phyloP scores from a whole-genome alignment of 1,140 invertebrate genomes.

The Hyles vespertilio region DNA sequence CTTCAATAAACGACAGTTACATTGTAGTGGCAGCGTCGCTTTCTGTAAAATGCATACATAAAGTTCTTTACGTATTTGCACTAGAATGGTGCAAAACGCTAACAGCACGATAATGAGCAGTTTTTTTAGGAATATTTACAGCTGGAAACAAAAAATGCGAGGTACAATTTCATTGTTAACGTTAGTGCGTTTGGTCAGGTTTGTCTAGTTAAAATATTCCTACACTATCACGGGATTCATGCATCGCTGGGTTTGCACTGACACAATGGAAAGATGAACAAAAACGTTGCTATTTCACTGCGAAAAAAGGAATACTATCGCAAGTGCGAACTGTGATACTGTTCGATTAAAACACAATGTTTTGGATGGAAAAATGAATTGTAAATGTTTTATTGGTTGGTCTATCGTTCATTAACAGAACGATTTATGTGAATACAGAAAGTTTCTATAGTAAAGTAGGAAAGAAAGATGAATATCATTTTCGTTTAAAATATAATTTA shows the following conservation, averaged over 20 bases:
- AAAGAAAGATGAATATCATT: too few relatives aligned
- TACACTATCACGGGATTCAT: slow-evolving; percentile 57
- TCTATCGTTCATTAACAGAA: too few relatives aligned
- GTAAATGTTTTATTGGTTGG: too few relatives aligned
- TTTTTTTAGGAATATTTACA: not conserved
- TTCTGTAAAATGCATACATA: too few relatives aligned
- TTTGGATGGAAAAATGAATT: not conserved
- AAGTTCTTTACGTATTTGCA: too few relatives aligned
- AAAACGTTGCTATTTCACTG: slow-evolving; percentile 53
- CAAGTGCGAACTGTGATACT: slow-evolving; percentile 30
- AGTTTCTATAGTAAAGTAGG: too few relatives aligned
- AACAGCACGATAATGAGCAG: too few relatives aligned
- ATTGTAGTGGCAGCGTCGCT: too few relatives aligned
- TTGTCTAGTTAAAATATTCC: slow-evolving; percentile 51
- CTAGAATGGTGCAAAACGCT: too few relatives aligned
- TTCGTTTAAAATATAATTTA: too few relatives aligned
- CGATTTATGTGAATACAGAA: too few relatives aligned
- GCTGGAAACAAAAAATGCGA: not conserved
- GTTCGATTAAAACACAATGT: slow-evolving; percentile 2
- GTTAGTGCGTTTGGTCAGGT: slow-evolving; percentile 20
- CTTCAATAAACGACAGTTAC: too few relatives aligned
- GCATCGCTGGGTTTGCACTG: slow-evolving; percentile 49
- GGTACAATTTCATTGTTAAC: slow-evolving; percentile 12
- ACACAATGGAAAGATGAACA: slow-evolving; percentile 63
- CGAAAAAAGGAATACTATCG: slow-evolving; percentile 19